These are phyloP conservation scores for Megaceryle maxima DNA, from an alignment of 2,113 vertebrate genomes.

Conservation along the genomic window DNA sequence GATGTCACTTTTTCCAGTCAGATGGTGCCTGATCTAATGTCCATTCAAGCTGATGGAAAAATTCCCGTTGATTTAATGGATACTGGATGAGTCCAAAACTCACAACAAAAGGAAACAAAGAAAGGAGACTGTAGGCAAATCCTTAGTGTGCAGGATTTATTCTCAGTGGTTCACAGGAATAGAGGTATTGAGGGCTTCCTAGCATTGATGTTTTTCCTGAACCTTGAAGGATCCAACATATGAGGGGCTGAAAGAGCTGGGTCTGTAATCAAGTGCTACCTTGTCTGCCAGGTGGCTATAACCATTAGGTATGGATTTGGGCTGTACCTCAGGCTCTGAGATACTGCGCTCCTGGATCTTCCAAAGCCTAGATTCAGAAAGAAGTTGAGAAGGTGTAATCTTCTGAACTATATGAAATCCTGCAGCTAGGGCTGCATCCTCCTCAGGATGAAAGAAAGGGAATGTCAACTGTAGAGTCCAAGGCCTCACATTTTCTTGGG, in stretches of 20 bases:
- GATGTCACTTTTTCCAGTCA: slow-evolving; percentile 35
- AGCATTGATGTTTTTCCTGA: not conserved
- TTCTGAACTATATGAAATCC: not conserved
- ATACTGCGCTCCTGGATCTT: not conserved
- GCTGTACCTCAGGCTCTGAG: not conserved
- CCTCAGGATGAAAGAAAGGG: not conserved
- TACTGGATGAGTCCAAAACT: not conserved
- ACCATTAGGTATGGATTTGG: too few species aligned
- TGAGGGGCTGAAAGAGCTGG: not conserved
- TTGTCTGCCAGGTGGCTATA: not conserved
- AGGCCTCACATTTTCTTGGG: not conserved
- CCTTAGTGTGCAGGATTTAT: not conserved
- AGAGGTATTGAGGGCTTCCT: not conserved
- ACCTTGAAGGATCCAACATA: not conserved
- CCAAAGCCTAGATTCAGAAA: not conserved
- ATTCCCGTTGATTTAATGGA: not conserved
- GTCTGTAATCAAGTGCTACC: not conserved
- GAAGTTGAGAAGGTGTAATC: not conserved
- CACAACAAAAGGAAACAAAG: not conserved
- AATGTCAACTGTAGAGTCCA: not conserved
- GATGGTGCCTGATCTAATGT: not conserved
- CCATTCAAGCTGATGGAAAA: not conserved
- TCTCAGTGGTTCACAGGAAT: not conserved
- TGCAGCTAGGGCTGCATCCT: not conserved
- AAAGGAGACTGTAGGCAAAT: not conserved